Evolutionary conservation across 2,113 vertebrate genomes (phyloP).

Genomic region (Peucedramus taeniatus): DNA sequence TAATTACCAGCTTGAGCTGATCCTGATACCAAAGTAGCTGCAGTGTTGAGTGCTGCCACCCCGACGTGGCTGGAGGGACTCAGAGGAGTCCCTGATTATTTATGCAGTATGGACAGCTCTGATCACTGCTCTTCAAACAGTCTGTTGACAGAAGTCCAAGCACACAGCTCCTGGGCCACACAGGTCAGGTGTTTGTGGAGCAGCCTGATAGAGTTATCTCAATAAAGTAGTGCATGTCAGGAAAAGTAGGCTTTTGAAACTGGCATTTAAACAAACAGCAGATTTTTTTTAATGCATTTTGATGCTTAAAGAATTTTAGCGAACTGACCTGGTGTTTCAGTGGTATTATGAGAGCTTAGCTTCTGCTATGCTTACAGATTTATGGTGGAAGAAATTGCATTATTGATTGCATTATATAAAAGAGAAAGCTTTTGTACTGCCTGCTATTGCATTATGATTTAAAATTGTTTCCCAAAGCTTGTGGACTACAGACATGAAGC

Average conservation of each 20-base stretch:
- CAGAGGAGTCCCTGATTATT: not conserved
- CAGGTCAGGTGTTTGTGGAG: not conserved
- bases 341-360: not conserved
- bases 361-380: not conserved
- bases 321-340: not conserved
- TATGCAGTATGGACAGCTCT: not conserved
- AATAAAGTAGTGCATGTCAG: not conserved
- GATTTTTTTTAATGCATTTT: not conserved
- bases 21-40: not conserved
- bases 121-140: not conserved
- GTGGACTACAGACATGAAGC: not conserved
- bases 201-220: not conserved
- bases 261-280: not conserved
- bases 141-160: not conserved
- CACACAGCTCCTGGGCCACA: not conserved
- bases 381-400: not conserved
- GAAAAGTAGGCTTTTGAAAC: not conserved
- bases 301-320: not conserved
- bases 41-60: not conserved
- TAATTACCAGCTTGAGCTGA: conserved; percentile 16
- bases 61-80: not conserved
- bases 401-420: conserved; percentile 32
- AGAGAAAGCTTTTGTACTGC: conserved; percentile 1
- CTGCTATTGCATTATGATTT: conserved; percentile 20
- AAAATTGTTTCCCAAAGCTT: conserved; percentile 30